Evolutionary conservation across 2,113 vertebrate species (phyloP), one percentile per base, ranked within the genome.

Genomic region (Labeo rohita): DNA sequence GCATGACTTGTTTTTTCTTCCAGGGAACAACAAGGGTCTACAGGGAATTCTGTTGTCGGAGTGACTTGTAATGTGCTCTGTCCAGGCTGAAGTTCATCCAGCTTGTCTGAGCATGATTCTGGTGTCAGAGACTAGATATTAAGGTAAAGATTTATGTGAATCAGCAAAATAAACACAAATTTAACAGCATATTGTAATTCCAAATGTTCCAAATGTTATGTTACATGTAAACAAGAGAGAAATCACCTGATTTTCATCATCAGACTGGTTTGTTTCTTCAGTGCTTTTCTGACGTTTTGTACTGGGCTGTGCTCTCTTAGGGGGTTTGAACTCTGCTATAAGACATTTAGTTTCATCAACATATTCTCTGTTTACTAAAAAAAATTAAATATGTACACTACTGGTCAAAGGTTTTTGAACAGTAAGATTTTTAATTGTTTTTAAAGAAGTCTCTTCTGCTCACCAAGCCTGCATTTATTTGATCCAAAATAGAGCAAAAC

Each of bases 211-310:
- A 52, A 54, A 16, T 50, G 49, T 13, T 50, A 9, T 74, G 72
- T 47, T 6, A 28, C 13, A 9, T 74, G 72, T 47, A 74, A 77
- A 18, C 12, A 6, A 21, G 8, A 54, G 75, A 18, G 15, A 78
- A 39, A 13, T 61, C 36, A 84, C 87, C n/a, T 75, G 78, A 4
- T 61, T 82, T 16, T 3, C 8, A 1, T 81, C 43, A 84, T 23
- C 0, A 54, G 63, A 34, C 36, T 83, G 15, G 36, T 75, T 73
- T 84, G 45, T 16, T 21, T 34, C 80, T 39, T 85, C 39, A 13
- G 75, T 39, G 73, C 21, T 39, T 18, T 85, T 73, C 82, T 88
- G 92, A 86, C 90, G 91, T 36, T 75, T 92, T 56, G 86, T 86
- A 61, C 89, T 87, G 47, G 89, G 85, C 5, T 82, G 47, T 3